Evolutionary conservation across 2,888 invertebrate genomes (phyloP), one percentile per base, ranked within the genome.

Genomic region (Diaphora mendica): DNA sequence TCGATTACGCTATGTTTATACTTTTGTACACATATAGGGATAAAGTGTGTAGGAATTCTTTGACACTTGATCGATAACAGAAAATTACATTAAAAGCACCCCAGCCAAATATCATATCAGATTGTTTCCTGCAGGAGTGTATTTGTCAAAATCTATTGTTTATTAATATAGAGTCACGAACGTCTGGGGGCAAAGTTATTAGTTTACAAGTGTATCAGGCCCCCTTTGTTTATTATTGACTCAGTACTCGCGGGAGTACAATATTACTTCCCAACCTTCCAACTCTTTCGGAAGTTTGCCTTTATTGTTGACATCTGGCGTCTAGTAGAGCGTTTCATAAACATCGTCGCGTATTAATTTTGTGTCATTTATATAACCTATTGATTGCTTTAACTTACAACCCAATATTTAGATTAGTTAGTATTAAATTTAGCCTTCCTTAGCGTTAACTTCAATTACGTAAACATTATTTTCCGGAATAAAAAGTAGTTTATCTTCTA

Each of bases 121-220:
- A 86, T 88, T 88, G 85, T 88, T 86, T 82, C 83, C 82, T 82
- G 81, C 85, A 83, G 87, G 76, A 86, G 87, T 82, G 86, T 89
- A 89, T 90, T 70, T 89, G 89, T 89, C 88, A 84, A 87, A 83
- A 88, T 78, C 88, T 88, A 91, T 93, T 92, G 91, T 94, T 91
- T 94, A 93, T 91, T 93, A 94, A 92, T 93, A 92, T 85, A 87
- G 82, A 86, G 83, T 86, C 86, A 87, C 86, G 85, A 88, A 86
- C 85, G 84, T 88, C 86, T 87, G 84, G 86, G 90, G 91, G 91
- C 87, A 87, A 86, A 89, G 90, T 94, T 95, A 95, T 95, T 95
- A 95, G 95, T 95, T 95, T 95, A 95, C 95, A 94, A 95, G 95
- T 95, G 94, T 95, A 95, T 95, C 94, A 95, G 92, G 89, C 91